These are phyloP conservation scores for Prunella fulvescens DNA, from an alignment of 2,113 vertebrate genomes.

Conservation along the genomic window DNA sequence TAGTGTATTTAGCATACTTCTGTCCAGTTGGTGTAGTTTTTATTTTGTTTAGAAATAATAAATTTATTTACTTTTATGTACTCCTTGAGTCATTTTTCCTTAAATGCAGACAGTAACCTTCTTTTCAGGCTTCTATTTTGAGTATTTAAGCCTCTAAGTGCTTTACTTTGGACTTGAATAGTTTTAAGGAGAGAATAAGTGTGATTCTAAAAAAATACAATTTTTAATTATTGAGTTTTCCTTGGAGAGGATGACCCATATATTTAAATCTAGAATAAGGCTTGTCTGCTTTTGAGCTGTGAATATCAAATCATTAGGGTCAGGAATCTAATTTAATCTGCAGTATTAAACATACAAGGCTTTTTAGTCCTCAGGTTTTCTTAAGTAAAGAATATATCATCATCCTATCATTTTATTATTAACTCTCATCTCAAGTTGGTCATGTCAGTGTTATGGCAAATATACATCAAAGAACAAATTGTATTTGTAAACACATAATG, in stretches of 20 bases:
- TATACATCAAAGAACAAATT: neutral
- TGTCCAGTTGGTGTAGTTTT: neutral
- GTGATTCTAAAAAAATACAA: neutral
- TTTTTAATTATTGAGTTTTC: conserved; percentile 26
- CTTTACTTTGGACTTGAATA: neutral
- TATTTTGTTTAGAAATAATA: neutral
- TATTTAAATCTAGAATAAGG: neutral
- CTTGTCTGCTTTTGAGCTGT: neutral
- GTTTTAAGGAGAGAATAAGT: neutral
- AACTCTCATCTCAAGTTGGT: neutral
- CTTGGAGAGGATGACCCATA: neutral
- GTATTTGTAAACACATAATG: neutral
- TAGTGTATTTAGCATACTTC: neutral
- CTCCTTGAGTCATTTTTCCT: neutral
- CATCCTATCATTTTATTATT: too few species aligned
- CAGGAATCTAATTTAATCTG: conserved; percentile 4
- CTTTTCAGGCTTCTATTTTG: neutral
- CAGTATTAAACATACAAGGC: neutral
- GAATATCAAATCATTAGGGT: conserved; percentile 6
- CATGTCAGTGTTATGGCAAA: neutral
- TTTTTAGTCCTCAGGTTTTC: neutral
- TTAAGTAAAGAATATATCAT: too few species aligned
- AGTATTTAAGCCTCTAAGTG: neutral
- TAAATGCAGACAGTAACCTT: neutral
- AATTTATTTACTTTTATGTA: neutral